These are phyloP conservation scores for Nylanderia fulva DNA, from an alignment of 1,140 invertebrate genomes.

Conservation along the genomic window DNA sequence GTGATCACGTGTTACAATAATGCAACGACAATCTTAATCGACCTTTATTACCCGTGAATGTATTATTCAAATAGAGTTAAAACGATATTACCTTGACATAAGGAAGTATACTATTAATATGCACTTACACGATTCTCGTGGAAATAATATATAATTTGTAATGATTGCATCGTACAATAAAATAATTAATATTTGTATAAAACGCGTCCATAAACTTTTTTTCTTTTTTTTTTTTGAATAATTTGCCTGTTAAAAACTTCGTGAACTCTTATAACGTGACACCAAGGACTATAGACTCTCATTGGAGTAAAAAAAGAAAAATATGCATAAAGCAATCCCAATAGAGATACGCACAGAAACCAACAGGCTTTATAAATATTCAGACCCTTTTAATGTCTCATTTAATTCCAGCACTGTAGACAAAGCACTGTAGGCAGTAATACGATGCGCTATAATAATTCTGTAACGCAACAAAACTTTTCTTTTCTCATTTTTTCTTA, in stretches of 20 bases:
- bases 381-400: conserved; percentile 23
- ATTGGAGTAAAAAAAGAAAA: neutral
- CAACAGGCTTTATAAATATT: conserved; percentile 47
- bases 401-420: conserved; percentile 21
- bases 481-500: neutral
- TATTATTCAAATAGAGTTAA: neutral
- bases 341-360: conserved; percentile 19
- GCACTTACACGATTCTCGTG: too few species aligned
- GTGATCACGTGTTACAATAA: conserved; percentile 4
- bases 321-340: conserved; percentile 9
- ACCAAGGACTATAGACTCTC: neutral
- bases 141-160: neutral
- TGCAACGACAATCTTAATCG: conserved; percentile 15
- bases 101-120: neutral
- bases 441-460: neutral
- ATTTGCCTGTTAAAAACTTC: conserved; percentile 14
- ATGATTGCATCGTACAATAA: neutral
- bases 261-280: conserved; percentile 5
- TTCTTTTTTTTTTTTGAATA: conserved; percentile 16
- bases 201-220: neutral
- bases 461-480: neutral
- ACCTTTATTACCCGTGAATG: conserved; percentile 10
- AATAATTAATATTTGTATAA: conserved; percentile 5
- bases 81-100: neutral
- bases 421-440: neutral